These are phyloP conservation scores for Patella pellucida DNA, from an alignment of 2,888 invertebrate species.

Conservation along the genomic window DNA sequence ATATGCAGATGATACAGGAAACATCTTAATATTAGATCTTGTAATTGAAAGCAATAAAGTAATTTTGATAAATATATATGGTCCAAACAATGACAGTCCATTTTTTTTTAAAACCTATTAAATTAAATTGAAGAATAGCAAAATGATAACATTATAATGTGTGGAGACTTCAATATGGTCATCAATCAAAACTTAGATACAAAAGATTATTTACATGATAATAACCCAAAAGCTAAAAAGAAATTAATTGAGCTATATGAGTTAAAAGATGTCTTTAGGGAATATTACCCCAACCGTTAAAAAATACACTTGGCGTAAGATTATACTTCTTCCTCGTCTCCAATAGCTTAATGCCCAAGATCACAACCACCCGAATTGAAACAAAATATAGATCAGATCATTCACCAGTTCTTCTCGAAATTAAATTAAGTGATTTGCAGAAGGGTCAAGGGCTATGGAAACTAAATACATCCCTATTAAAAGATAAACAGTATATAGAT, in stretches of 20 bases:
- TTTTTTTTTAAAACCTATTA: slow-evolving; percentile 12
- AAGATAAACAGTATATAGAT: too few relatives aligned
- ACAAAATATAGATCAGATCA: too few relatives aligned
- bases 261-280: not conserved
- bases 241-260: not conserved
- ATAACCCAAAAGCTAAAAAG: slow-evolving; percentile 9
- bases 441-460: too few relatives aligned
- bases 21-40: slow-evolving; percentile 10
- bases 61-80: slow-evolving; percentile 12
- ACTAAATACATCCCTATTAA: too few relatives aligned
- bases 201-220: slow-evolving; percentile 8
- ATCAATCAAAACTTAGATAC: slow-evolving; percentile 7
- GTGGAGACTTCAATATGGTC: slow-evolving; percentile 16
- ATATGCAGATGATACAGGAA: not conserved
- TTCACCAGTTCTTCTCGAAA: too few relatives aligned
- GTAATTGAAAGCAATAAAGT: not conserved
- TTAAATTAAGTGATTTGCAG: too few relatives aligned
- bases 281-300: not conserved
- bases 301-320: too few relatives aligned
- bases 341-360: too few relatives aligned
- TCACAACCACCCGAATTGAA: too few relatives aligned
- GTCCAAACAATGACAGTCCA: slow-evolving; percentile 18
- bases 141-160: slow-evolving; percentile 1
- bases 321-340: too few relatives aligned
- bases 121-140: not conserved